A percentile compares a stretch with the other conserved stretches of the same genome.
phyloP scores from a whole-genome alignment of 2,888 invertebrate species.

The Amaurobius ferox region DNA sequence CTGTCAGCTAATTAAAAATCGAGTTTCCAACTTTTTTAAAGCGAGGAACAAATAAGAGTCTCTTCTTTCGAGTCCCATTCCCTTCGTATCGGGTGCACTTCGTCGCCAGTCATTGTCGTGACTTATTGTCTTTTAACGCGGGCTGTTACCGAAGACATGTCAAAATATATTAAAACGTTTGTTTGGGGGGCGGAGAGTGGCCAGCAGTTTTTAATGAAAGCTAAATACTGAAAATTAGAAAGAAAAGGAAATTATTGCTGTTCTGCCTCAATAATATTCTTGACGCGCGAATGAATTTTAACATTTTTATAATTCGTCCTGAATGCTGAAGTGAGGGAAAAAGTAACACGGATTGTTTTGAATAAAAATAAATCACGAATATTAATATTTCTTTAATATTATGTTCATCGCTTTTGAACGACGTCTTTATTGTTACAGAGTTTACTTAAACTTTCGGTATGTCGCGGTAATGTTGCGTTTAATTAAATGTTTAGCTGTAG shows the following conservation, averaged over 20 bases:
- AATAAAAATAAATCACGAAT: not conserved
- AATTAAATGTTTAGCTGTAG: no score
- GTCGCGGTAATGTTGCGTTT: no score
- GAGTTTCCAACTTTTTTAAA: conserved; percentile 42
- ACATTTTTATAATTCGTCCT: not conserved
- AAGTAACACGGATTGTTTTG: not conserved
- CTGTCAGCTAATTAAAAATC: conserved; percentile 70
- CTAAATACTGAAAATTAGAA: conserved; percentile 32
- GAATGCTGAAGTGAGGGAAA: not conserved
- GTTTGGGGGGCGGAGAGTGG: conserved; percentile 20
- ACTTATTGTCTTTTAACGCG: conserved; percentile 60
- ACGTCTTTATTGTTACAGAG: not conserved
- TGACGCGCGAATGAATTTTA: not conserved
- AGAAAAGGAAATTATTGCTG: conserved; percentile 1
- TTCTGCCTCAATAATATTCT: not conserved
- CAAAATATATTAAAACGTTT: conserved; percentile 71
- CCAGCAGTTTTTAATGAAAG: conserved; percentile 52
- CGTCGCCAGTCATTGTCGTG: conserved; percentile 58
- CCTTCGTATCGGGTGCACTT: conserved; percentile 9
- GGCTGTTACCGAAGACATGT: conserved; percentile 62
- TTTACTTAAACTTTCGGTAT: not conserved
- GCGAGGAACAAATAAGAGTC: conserved; percentile 43
- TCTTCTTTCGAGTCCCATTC: conserved; percentile 26
- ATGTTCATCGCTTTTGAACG: not conserved
- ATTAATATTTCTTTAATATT: not conserved